Conservation (phyloP, 2,888 invertebrate genomes). For the Lysandra coridon region DNA sequence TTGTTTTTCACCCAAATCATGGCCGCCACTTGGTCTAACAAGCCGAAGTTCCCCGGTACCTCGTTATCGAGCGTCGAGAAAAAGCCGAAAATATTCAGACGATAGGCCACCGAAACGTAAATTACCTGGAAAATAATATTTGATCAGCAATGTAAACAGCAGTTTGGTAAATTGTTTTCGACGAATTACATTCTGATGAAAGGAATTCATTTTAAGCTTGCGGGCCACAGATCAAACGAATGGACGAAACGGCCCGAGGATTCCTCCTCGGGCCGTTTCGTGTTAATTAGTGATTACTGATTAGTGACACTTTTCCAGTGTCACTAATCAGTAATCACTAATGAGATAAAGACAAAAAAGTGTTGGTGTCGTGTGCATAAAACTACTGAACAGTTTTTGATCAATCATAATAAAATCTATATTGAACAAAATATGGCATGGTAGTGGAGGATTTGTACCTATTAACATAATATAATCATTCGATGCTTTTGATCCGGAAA, state of each 20-base stretch:
- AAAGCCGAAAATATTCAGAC: conserved; percentile 91
- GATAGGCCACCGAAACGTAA: conserved; percentile 89
- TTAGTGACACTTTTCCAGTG: too few relatives aligned
- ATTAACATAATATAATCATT: too few relatives aligned
- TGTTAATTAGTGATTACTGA: too few relatives aligned
- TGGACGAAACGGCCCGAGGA: not conserved
- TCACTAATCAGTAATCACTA: too few relatives aligned
- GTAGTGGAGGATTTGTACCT: too few relatives aligned
- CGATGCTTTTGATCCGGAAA: too few relatives aligned
- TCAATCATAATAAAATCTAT: too few relatives aligned
- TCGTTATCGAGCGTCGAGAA: conserved; percentile 89
- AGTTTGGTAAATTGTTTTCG: not conserved
- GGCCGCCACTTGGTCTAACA: conserved; percentile 90
- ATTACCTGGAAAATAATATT: conserved; percentile 79
- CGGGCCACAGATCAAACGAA: not conserved
- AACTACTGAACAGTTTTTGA: too few relatives aligned
- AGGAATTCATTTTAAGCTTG: not conserved
- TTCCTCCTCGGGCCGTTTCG: too few relatives aligned
- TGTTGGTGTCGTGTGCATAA: too few relatives aligned
- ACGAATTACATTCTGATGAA: not conserved
- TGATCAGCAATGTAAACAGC: conserved; percentile 14
- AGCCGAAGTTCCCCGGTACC: conserved; percentile 89
- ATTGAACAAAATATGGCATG: too few relatives aligned
- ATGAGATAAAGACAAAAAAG: too few relatives aligned
- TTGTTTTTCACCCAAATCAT: conserved; percentile 89